A percentile compares a stretch with the other conserved stretches of the same genome.
phyloP scores from a whole-genome alignment of 2,888 invertebrate species.

The Hedya salicella region DNA sequence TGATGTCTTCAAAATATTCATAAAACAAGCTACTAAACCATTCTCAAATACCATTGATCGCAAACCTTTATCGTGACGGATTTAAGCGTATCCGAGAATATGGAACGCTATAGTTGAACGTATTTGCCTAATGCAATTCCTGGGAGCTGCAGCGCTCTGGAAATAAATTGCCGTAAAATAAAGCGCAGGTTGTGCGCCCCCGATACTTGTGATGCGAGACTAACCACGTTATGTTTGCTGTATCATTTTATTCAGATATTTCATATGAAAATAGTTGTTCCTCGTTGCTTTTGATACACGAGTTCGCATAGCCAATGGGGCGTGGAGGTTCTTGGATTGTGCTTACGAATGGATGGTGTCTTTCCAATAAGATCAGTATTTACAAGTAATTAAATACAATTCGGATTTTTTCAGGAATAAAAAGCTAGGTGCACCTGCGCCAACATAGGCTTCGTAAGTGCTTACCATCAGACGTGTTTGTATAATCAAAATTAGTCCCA shows the following conservation, averaged over 20 bases:
- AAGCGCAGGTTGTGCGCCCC: slow-evolving; percentile 39
- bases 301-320: no score
- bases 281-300: background rate
- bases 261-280: slow-evolving; percentile 1
- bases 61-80: slow-evolving; percentile 36
- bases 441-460: no score
- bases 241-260: slow-evolving; percentile 31
- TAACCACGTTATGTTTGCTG: slow-evolving; percentile 35
- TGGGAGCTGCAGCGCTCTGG: slow-evolving; percentile 56
- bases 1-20: no score
- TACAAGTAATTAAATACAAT: no score
- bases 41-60: slow-evolving; percentile 23
- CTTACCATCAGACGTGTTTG: no score
- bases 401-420: no score
- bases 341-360: no score
- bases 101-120: slow-evolving; percentile 44
- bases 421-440: no score
- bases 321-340: no score
- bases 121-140: slow-evolving; percentile 67
- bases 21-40: no score
- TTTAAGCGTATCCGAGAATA: slow-evolving; percentile 39
- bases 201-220: slow-evolving; percentile 42
- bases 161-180: slow-evolving; percentile 69
- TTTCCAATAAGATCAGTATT: no score
- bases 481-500: no score